Evolutionary conservation across 1,140 invertebrate genomes (phyloP), one percentile per base, ranked within the genome.

Genomic region (Lepidurus arcticus): DNA sequence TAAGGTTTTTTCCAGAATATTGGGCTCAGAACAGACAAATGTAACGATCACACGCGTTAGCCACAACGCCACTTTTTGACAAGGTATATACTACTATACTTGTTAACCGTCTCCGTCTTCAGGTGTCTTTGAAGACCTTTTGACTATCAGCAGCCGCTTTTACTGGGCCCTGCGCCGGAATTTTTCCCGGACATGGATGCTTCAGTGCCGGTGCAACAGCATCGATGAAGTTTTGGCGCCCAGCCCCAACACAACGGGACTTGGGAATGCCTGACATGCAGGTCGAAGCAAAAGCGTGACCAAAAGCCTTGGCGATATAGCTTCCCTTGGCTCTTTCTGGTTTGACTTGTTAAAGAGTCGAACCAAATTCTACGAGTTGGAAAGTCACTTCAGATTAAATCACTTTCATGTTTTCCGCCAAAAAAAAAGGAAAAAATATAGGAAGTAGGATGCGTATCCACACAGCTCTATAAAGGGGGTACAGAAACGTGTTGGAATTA

Each of bases 111-210:
- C 13, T 21, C 53, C 53, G 53, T 65, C 53, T 65, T 65, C 53
- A 65, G 21, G 13, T 65, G 53, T 65, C 53, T 65, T 65, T 65
- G 53, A 65, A 65, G 9, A 65, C 8, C 13, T 65, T 34, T 65
- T 65, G 53, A 65, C 53, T 9, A 65, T 21, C 53, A 65, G 53
- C 53, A 21, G n/a, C 53, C 53, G 53, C 53, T 65, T 65, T 65
- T 65, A 65, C 53, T 65, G 53, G 21, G 53, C 53, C 4, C 53
- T 13, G 16, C 4, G 53, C 53, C 21, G 53, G 53, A 65, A 65
- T 65, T 65, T 65, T 65, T 65, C 53, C 53, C 53, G 53, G 53
- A 65, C 53, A 65, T 65, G 53, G 53, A 65, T 65, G 53, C 53
- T 65, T 65, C 16, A 65, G 53, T 65, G 53, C 53, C 53, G 53